phyloP scores from a whole-genome alignment of 2,113 vertebrate species.

The Daboia siamensis region DNA sequence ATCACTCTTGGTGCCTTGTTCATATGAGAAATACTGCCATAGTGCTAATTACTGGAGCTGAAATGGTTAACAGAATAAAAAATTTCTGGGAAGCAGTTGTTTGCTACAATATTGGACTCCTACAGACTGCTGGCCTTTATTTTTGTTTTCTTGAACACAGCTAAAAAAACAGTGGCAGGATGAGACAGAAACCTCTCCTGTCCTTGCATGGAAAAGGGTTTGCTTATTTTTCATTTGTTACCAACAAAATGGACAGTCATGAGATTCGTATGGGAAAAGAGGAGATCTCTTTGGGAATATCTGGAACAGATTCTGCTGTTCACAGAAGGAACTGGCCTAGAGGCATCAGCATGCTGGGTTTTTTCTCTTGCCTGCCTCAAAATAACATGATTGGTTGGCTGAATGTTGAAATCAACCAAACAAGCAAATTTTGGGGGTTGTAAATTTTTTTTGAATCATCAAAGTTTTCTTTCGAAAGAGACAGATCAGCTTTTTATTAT shows the following conservation, averaged over 20 bases:
- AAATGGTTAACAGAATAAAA: conserved; percentile 36
- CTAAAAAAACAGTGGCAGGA: conserved; percentile 65
- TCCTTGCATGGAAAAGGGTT: conserved; percentile 47
- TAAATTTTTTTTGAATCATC: not conserved
- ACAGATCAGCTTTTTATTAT: not conserved
- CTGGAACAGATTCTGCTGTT: not conserved
- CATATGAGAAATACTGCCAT: rapidly evolving
- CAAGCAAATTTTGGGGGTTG: too few species aligned
- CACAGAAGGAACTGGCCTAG: not conserved
- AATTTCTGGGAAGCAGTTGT: conserved; percentile 30
- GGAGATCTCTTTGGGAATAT: not conserved
- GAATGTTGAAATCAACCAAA: not conserved
- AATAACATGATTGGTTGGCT: not conserved
- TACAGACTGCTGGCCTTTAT: conserved; percentile 49
- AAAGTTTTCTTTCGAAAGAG: not conserved
- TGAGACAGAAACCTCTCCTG: conserved; percentile 57
- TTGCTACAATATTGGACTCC: conserved; percentile 31
- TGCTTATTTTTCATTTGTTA: conserved; percentile 30
- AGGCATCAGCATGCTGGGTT: not conserved
- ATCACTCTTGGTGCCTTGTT: not conserved
- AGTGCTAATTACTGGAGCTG: not conserved
- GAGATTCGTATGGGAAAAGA: conserved; percentile 19
- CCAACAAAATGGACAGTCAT: conserved; percentile 23
- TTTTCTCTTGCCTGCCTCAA: not conserved
- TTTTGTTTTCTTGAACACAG: conserved; percentile 54